phyloP scores from a whole-genome alignment of 2,797 vertebrate species.

The Eleutherodactylus coqui region DNA sequence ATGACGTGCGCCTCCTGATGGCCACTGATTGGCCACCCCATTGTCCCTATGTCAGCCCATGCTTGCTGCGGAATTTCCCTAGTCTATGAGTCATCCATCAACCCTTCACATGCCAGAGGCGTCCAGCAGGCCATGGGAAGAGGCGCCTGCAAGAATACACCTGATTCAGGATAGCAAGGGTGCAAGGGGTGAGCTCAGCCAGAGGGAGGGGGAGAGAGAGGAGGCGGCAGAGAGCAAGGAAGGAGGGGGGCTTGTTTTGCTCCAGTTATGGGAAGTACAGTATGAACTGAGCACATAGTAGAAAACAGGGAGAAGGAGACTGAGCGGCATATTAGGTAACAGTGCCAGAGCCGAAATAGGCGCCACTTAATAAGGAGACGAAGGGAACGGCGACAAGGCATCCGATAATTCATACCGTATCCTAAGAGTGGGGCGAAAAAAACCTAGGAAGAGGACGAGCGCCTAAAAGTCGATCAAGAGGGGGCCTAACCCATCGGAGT shows the following conservation, averaged over 20 bases:
- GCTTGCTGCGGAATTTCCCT: slow-evolving; percentile 61
- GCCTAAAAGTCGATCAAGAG: neutral
- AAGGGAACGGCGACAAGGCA: no score
- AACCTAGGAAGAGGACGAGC: neutral
- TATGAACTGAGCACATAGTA: slow-evolving; percentile 46
- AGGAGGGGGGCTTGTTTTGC: slow-evolving; percentile 51
- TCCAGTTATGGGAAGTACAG: slow-evolving; percentile 58
- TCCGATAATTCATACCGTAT: neutral
- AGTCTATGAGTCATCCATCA: slow-evolving; percentile 50
- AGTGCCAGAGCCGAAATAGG: neutral
- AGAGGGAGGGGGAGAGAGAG: neutral
- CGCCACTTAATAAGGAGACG: neutral
- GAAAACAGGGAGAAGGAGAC: neutral
- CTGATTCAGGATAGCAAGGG: slow-evolving; percentile 36
- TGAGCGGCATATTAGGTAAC: neutral
- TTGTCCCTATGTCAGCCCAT: slow-evolving; percentile 57
- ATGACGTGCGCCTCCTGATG: slow-evolving; percentile 26
- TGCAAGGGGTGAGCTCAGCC: neutral
- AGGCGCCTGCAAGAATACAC: neutral
- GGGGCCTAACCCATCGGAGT: slow-evolving; percentile 11
- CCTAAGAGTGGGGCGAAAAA: neutral
- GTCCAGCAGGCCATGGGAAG: neutral
- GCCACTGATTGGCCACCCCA: slow-evolving; percentile 46
- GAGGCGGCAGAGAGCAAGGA: neutral
- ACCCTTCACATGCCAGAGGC: neutral